phyloP scores from a whole-genome alignment of 2,888 invertebrate genomes.

The Xanthorhoe designata region DNA sequence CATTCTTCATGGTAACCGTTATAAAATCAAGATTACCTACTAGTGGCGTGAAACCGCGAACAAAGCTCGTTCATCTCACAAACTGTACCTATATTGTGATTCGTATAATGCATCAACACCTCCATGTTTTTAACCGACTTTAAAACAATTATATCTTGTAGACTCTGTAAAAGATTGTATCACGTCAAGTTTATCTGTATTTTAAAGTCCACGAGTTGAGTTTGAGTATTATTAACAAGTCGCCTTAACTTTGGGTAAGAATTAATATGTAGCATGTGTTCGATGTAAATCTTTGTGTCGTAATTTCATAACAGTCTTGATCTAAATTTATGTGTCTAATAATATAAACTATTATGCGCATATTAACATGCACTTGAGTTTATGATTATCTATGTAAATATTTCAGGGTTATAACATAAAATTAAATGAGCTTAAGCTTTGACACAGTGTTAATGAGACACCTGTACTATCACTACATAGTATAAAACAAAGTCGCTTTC shows the following conservation, averaged over 20 bases:
- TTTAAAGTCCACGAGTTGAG: too few relatives aligned
- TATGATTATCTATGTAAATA: constrained; percentile 11
- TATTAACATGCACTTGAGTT: constrained; percentile 16
- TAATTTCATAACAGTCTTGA: constrained; percentile 1
- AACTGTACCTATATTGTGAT: constrained; percentile 6
- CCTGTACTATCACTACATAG: neutral
- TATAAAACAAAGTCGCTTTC: too few relatives aligned
- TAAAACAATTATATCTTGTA: too few relatives aligned
- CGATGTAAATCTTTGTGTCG: neutral
- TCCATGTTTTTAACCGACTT: too few relatives aligned
- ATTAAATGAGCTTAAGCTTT: neutral
- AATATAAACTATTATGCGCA: constrained; percentile 11
- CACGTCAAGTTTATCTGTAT: too few relatives aligned
- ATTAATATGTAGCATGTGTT: neutral
- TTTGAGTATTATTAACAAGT: too few relatives aligned
- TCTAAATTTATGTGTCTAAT: constrained; percentile 11
- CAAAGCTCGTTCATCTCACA: constrained; percentile 32
- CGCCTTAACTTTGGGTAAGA: too few relatives aligned
- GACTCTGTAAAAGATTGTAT: too few relatives aligned
- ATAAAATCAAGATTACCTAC: constrained; percentile 33
- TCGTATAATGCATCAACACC: too few relatives aligned
- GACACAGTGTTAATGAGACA: neutral
- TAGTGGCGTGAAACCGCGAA: constrained; percentile 28
- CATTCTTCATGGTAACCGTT: constrained; percentile 29
- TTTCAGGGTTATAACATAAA: constrained; percentile 1